A percentile compares a stretch with the other conserved stretches of the same genome.
Evolutionary conservation across 2,113 vertebrate genomes (phyloP).

Genomic region (Grantiella picta): DNA sequence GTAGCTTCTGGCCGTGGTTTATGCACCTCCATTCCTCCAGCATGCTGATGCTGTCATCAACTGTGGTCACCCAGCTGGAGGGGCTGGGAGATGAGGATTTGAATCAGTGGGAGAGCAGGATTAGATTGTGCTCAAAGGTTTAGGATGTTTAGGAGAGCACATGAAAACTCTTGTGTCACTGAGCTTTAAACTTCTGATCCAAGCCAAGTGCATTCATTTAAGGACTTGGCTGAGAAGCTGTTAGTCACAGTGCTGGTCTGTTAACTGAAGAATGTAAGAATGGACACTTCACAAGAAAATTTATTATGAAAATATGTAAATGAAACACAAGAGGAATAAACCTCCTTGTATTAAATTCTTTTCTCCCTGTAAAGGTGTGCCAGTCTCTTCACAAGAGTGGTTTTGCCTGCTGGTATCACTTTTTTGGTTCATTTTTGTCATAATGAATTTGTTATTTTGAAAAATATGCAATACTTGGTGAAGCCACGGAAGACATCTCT

Average conservation of each 20-base stretch:
- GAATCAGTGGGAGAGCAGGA: not conserved
- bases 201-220: not conserved
- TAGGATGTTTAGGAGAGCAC: not conserved
- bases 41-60: rapidly evolving
- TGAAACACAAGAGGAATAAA: not conserved
- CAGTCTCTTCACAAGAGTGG: not conserved
- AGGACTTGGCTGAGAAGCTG: not conserved
- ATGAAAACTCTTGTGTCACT: not conserved
- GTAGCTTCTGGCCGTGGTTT: not conserved
- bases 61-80: not conserved
- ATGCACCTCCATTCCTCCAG: rapidly evolving
- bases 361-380: not conserved
- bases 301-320: not conserved
- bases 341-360: not conserved
- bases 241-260: not conserved
- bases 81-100: not conserved
- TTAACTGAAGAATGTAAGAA: not conserved
- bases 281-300: not conserved
- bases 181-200: not conserved
- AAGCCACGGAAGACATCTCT: not conserved
- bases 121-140: not conserved
- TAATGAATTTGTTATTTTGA: not conserved
- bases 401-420: not conserved
- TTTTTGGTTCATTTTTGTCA: not conserved
- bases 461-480: not conserved